Percentiles rank a stretch among this genome's conserved stretches.
These are phyloP conservation scores for Microctonus aethiopoides DNA, from an alignment of 2,888 invertebrate genomes.

Conservation along the genomic window DNA sequence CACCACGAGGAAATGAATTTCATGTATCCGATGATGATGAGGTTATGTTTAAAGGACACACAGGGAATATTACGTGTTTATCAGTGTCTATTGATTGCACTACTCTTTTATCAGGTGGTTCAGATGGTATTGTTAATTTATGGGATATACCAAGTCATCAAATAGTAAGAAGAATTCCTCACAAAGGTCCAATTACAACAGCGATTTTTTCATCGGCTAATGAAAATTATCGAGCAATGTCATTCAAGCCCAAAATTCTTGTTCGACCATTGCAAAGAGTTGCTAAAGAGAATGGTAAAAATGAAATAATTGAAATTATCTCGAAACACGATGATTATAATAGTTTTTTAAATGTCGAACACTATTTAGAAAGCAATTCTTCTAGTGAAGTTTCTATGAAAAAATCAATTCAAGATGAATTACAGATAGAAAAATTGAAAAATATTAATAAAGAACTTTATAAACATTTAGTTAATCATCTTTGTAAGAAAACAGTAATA, in stretches of 20 bases:
- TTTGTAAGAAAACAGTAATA: too few relatives aligned
- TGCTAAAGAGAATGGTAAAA: conserved; percentile 70
- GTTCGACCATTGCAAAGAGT: conserved; percentile 75
- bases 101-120: conserved; percentile 80
- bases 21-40: conserved; percentile 69
- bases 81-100: conserved; percentile 79
- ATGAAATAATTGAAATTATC: conserved; percentile 61
- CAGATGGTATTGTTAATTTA: conserved; percentile 78
- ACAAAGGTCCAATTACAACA: conserved; percentile 82
- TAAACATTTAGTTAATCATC: conserved; percentile 44
- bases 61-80: conserved; percentile 76
- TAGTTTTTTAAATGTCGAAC: conserved; percentile 41
- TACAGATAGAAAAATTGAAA: conserved; percentile 51
- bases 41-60: conserved; percentile 76
- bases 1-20: conserved; percentile 72
- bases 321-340: conserved; percentile 29
- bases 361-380: conserved; percentile 13
- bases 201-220: conserved; percentile 74
- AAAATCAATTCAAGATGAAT: conserved; percentile 41
- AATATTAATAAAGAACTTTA: conserved; percentile 52
- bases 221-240: conserved; percentile 72
- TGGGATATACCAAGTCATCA: conserved; percentile 87
- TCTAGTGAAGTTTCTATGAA: conserved; percentile 25
- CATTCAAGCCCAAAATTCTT: conserved; percentile 71
- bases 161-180: conserved; percentile 76